Evolutionary conservation across 2,113 vertebrate species (phyloP).

Genomic region (Paralichthys olivaceus): DNA sequence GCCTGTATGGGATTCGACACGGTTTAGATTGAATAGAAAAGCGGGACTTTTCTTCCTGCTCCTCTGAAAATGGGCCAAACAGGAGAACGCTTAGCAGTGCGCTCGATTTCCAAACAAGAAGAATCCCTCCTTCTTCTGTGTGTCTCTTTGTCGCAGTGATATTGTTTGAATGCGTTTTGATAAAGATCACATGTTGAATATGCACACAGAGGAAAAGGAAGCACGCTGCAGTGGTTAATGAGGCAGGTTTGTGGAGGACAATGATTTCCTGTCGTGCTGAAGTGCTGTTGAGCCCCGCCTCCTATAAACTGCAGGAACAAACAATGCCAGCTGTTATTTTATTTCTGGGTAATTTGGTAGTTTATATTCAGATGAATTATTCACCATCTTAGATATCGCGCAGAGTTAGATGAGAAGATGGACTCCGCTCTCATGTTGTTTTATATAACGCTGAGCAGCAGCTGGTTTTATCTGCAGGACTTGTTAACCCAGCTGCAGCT

Average conservation of each 20-base stretch:
- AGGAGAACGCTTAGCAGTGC: slow-evolving; percentile 1
- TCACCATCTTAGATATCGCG: too few species aligned
- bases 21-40: slow-evolving; percentile 38
- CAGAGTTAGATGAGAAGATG: background rate
- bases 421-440: background rate
- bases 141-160: slow-evolving; percentile 2
- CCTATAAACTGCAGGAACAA: too few species aligned
- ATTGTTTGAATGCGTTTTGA: slow-evolving; percentile 28
- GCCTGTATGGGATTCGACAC: slow-evolving; percentile 38
- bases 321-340: too few species aligned
- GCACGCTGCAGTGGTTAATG: slow-evolving; percentile 4
- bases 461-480: background rate
- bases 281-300: too few species aligned
- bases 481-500: slow-evolving; percentile 4
- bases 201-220: background rate
- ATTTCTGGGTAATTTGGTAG: too few species aligned
- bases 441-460: background rate
- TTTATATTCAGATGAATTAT: too few species aligned
- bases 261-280: too few species aligned
- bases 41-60: slow-evolving; percentile 2
- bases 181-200: slow-evolving; percentile 5
- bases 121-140: slow-evolving; percentile 4
- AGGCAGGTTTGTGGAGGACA: background rate
- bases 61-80: slow-evolving; percentile 30
- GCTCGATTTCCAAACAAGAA: slow-evolving; percentile 14